Base-by-base conservation (phyloP, 2,888 invertebrate genomes). In the Anodontia alba region DNA sequence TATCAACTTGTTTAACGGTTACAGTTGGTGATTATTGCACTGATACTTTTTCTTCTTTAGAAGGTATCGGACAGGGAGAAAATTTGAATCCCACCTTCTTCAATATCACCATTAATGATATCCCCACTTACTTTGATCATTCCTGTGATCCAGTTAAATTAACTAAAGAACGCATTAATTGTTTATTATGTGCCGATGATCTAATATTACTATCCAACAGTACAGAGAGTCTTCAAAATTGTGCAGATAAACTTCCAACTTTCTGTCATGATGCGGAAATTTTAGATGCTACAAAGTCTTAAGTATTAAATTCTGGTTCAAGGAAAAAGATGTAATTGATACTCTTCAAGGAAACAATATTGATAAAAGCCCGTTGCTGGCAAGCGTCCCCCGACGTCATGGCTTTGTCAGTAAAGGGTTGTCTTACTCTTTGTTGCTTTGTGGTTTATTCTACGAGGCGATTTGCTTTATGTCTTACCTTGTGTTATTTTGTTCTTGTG, bases 181-280 rank as follows among this genome's bases (percentile, higher is more conserved):
- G 51, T 36, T 54, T 72, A 72, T 20, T 72, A 29, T 72, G 54
- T 72, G 72, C 54, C 20, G 72, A 72, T 36, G 57, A 57, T 20
- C 29, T 57, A 23, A 33, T 54, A 12, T 46, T 72, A 20, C 17
- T 72, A 20, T 72, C 72, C 20, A 0, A 33, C 12, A 23, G n/a
- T 23, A n/a, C 42, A 72, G 43, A 31, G 10, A 54, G 54, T 0
- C n/a, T 72, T 1, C 72, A 72, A 54, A 54, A 54, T 54, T 36
- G 51, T 72, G 1, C 54, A 10, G 26, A 72, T 36, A 54, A 72
- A 8, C 8, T 33, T 3, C 8, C 5, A 17, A 10, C 7, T n/a
- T 36, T 31, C 29, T 72, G 33, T 54, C 5, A 54, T 2, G n/a
- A 29, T 3, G 51, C 26, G 57, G 29, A 17, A 26, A 23, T 57